Evolutionary conservation across 2,888 invertebrate genomes (phyloP).

Genomic region (Napeogenes sylphis): DNA sequence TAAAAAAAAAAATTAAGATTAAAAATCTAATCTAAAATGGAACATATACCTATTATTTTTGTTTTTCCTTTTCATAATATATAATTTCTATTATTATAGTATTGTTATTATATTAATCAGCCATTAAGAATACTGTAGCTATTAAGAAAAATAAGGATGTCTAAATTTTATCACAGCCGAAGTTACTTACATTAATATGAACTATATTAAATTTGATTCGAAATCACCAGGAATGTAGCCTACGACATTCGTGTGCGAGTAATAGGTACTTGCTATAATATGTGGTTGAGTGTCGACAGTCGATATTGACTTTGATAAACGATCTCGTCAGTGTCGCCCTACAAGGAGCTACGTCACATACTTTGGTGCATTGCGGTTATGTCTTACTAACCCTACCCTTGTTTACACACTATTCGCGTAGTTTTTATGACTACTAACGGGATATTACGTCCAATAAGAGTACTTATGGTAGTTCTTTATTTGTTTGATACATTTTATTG

Average conservation of each 20-base stretch:
- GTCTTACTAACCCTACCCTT: slow-evolving; percentile 57
- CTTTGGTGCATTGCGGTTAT: slow-evolving; percentile 74
- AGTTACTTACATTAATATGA: too few relatives aligned
- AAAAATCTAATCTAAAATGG: too few relatives aligned
- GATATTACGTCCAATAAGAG: slow-evolving; percentile 58
- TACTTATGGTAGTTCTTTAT: slow-evolving; percentile 62
- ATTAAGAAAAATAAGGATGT: too few relatives aligned
- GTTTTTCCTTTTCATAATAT: too few relatives aligned
- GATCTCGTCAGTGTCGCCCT: slow-evolving; percentile 69
- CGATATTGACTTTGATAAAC: slow-evolving; percentile 77
- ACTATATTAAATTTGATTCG: slow-evolving; percentile 30
- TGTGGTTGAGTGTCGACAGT: slow-evolving; percentile 63
- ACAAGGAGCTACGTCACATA: slow-evolving; percentile 72
- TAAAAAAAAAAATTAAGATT: too few relatives aligned
- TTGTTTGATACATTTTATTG: slow-evolving; percentile 64
- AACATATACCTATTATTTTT: too few relatives aligned
- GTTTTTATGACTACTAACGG: slow-evolving; percentile 70
- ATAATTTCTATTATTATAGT: too few relatives aligned
- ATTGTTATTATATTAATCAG: too few relatives aligned
- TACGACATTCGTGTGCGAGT: slow-evolving; percentile 49
- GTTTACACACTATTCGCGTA: slow-evolving; percentile 67
- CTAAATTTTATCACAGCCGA: too few relatives aligned
- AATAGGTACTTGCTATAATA: slow-evolving; percentile 53
- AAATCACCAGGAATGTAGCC: slow-evolving; percentile 33
- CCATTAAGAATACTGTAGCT: too few relatives aligned